Conservation (phyloP, 2,888 invertebrate species). For the Omphaloscelis lunosa region DNA sequence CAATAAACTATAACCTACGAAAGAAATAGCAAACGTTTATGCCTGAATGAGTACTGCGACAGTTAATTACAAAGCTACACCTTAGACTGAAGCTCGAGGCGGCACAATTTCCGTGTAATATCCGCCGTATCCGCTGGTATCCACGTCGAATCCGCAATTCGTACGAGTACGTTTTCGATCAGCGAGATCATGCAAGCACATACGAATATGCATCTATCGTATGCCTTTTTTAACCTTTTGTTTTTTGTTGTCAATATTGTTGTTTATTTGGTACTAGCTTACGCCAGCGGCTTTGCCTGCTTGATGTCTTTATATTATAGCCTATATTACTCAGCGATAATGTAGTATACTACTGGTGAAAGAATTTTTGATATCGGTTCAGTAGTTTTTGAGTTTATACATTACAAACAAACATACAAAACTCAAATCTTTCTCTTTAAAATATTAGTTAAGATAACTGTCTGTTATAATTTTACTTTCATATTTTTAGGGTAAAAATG, state of each 20-base stretch:
- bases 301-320: no score
- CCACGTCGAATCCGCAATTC: slow-evolving; percentile 56
- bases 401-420: no score
- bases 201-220: slow-evolving; percentile 3
- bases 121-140: slow-evolving; percentile 66
- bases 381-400: no score
- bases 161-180: slow-evolving; percentile 67
- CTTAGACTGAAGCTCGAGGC: slow-evolving; percentile 56
- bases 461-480: no score
- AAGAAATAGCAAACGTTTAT: slow-evolving; percentile 1
- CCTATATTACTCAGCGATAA: no score
- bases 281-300: no score
- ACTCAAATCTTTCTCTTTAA: no score
- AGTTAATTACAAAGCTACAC: slow-evolving; percentile 59
- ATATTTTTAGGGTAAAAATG: not conserved
- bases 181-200: slow-evolving; percentile 49
- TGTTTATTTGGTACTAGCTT: not conserved
- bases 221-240: not conserved
- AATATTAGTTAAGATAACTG: no score
- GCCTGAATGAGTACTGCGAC: slow-evolving; percentile 36
- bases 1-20: not conserved
- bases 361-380: no score
- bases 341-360: no score
- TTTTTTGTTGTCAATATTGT: slow-evolving; percentile 1
- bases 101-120: slow-evolving; percentile 71